Evolutionary conservation across 2,113 vertebrate species (phyloP).

Genomic region (Dromiciops gliroides): DNA sequence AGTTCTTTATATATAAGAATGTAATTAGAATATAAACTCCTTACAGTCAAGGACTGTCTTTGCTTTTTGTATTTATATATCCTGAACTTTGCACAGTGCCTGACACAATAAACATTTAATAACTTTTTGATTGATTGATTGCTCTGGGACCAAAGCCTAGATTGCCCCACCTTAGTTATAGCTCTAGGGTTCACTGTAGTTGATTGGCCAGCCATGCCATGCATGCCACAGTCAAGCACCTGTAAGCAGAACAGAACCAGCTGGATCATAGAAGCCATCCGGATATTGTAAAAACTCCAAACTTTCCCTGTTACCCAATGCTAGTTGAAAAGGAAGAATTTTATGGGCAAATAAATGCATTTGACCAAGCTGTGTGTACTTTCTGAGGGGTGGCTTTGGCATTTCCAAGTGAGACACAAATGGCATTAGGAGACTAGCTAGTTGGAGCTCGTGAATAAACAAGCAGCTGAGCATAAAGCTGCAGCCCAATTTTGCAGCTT

Average conservation of each 20-base stretch:
- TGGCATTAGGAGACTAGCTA: conserved; percentile 36
- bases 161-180: neutral
- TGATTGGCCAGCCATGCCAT: neutral
- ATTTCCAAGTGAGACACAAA: conserved; percentile 36
- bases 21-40: neutral
- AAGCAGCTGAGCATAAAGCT: conserved; percentile 39
- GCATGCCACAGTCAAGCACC: neutral
- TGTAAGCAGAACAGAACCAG: conserved; percentile 41
- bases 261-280: neutral
- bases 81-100: neutral
- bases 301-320: conserved; percentile 16
- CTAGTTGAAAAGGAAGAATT: conserved; percentile 29
- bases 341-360: neutral
- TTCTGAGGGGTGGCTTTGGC: conserved; percentile 38
- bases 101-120: neutral
- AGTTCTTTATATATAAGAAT: neutral
- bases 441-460: conserved; percentile 47
- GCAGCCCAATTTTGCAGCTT: conserved; percentile 35
- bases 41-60: neutral
- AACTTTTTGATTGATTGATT: neutral
- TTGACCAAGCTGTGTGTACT: neutral
- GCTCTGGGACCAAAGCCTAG: neutral
- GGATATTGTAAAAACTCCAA: conserved; percentile 4
- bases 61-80: neutral
- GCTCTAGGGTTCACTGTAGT: neutral